phyloP scores from a whole-genome alignment of 1,140 invertebrate genomes.

The Drosophila ercepeae region DNA sequence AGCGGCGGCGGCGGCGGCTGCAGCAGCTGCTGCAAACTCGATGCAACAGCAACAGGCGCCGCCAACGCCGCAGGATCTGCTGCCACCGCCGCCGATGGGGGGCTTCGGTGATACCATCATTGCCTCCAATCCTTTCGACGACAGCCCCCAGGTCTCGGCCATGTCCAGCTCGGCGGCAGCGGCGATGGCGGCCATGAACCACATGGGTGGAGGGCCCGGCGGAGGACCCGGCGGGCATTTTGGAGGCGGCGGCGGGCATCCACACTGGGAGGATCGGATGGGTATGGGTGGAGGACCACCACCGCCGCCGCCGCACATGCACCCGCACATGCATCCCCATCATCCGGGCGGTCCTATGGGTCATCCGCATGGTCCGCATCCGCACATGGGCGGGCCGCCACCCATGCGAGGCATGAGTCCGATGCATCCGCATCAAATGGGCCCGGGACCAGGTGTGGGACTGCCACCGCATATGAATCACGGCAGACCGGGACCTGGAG shows the following conservation, averaged over 20 bases:
- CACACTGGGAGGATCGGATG: constrained; percentile 85
- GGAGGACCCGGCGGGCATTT: constrained; percentile 69
- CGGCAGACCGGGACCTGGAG: constrained; percentile 64
- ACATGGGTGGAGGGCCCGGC: constrained; percentile 69
- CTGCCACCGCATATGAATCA: constrained; percentile 83
- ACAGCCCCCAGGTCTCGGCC: constrained; percentile 88
- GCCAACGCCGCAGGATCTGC: constrained; percentile 88
- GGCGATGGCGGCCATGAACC: constrained; percentile 86
- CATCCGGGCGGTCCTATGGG: constrained; percentile 84
- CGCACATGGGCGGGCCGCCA: constrained; percentile 84
- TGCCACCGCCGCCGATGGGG: constrained; percentile 92
- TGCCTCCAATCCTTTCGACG: constrained; percentile 97
- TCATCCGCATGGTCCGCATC: constrained; percentile 83
- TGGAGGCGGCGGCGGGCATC: constrained; percentile 62
- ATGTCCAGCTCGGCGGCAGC: constrained; percentile 80
- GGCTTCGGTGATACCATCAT: constrained; percentile 97
- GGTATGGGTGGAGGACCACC: constrained; percentile 85
- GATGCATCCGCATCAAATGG: constrained; percentile 84
- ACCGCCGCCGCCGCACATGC: constrained; percentile 72
- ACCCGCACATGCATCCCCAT: constrained; percentile 84
- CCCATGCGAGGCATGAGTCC: constrained; percentile 90
- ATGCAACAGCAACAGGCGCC: constrained; percentile 85
- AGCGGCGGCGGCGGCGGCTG: constrained; percentile 78
- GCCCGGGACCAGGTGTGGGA: constrained; percentile 75
- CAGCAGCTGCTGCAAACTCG: constrained; percentile 83